These are phyloP conservation scores for Gymnoscopelus braueri DNA, from an alignment of 2,797 vertebrate species.

Conservation along the genomic window DNA sequence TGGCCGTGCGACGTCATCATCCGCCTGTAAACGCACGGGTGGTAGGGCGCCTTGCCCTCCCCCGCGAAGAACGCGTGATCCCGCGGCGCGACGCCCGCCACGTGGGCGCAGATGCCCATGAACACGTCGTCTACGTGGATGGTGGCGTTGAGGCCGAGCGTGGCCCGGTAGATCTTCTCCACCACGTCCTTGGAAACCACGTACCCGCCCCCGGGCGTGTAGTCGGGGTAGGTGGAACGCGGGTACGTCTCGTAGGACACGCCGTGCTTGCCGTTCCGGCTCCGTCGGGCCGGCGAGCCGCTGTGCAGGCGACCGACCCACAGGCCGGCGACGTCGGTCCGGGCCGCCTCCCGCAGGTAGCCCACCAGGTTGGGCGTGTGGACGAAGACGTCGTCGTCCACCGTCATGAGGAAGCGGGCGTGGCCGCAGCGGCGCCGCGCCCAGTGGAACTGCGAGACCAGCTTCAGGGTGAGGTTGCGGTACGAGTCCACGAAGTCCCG, in stretches of 20 bases:
- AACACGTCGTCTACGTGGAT: constrained; percentile 97
- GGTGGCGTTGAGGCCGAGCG: constrained; percentile 90
- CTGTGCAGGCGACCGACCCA: constrained; percentile 93
- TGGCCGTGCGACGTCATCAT: constrained; percentile 97
- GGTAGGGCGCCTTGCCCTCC: constrained; percentile 90
- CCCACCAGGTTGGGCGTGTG: constrained; percentile 93
- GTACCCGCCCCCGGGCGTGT: constrained; percentile 93
- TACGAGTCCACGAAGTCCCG: constrained; percentile 94
- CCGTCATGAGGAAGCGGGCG: constrained; percentile 94
- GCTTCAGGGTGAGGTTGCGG: constrained; percentile 94
- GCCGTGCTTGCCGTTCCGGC: constrained; percentile 92
- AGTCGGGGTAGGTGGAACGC: constrained; percentile 94
- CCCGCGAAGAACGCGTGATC: constrained; percentile 91
- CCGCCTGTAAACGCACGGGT: constrained; percentile 91
- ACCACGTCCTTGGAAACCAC: constrained; percentile 90
- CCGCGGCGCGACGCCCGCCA: constrained; percentile 87
- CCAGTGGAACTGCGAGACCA: constrained; percentile 94
- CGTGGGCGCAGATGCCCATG: constrained; percentile 94
- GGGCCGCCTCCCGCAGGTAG: constrained; percentile 84
- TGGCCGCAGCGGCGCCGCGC: constrained; percentile 88
- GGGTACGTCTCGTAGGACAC: constrained; percentile 91
- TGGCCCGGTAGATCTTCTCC: constrained; percentile 88
- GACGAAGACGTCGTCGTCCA: constrained; percentile 95
- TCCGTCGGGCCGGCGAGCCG: constrained; percentile 87
- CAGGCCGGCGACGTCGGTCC: constrained; percentile 79